Percentiles rank a stretch among this genome's conserved stretches.
phyloP scores from a whole-genome alignment of 2,888 invertebrate species.

The Melanostoma mellinum region DNA sequence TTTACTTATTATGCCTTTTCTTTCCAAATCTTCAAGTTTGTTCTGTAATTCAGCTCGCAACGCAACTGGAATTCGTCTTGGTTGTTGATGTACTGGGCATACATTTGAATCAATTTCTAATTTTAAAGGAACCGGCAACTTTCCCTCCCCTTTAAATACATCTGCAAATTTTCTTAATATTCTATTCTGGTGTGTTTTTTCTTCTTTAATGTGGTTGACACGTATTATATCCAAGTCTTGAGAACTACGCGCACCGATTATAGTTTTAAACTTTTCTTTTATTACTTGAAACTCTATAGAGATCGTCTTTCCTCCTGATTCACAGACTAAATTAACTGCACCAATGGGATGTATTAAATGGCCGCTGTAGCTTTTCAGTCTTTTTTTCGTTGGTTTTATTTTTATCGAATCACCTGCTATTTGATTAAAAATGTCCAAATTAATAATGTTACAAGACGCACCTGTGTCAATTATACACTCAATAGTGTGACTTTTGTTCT shows the following conservation, averaged over 20 bases:
- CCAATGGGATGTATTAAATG: too few relatives aligned
- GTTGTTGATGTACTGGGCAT: background rate
- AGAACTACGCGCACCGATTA: too few relatives aligned
- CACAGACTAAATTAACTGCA: too few relatives aligned
- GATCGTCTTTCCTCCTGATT: too few relatives aligned
- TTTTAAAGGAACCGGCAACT: background rate
- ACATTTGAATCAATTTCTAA: background rate
- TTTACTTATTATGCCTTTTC: background rate
- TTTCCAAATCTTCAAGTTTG: background rate
- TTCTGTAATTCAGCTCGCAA: background rate
- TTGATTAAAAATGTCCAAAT: background rate
- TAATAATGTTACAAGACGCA: constrained; percentile 1
- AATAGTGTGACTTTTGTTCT: too few relatives aligned
- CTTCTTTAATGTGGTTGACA: too few relatives aligned
- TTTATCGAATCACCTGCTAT: background rate
- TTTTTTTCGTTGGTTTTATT: background rate
- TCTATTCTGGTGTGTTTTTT: constrained; percentile 1
- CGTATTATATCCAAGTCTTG: too few relatives aligned
- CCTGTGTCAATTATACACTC: too few relatives aligned
- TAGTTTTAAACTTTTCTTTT: too few relatives aligned
- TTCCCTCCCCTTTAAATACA: background rate
- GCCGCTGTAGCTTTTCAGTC: too few relatives aligned
- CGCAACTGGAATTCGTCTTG: background rate
- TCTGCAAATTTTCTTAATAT: background rate
- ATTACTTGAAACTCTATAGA: too few relatives aligned